These are phyloP conservation scores for Acanthis flammea DNA, from an alignment of 2,797 vertebrate genomes.

Conservation along the genomic window DNA sequence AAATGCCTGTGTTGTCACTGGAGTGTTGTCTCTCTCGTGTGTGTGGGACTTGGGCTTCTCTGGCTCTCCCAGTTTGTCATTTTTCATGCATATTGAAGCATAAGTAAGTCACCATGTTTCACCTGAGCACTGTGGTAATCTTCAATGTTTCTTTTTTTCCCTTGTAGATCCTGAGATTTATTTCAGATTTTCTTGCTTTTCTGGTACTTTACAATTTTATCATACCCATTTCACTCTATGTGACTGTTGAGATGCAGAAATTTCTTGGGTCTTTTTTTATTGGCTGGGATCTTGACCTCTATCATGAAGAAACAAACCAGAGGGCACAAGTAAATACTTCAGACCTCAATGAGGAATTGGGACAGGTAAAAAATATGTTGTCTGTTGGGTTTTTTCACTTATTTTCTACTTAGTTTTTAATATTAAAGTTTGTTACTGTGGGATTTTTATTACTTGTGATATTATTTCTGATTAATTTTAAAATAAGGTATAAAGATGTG, in stretches of 20 bases:
- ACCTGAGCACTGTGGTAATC: not conserved
- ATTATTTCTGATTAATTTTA: not conserved
- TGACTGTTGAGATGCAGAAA: conserved; percentile 99
- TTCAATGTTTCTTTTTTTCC: not conserved
- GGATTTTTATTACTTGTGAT: not conserved
- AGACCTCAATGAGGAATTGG: conserved; percentile 97
- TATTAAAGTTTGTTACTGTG: not conserved
- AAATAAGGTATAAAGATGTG: not conserved
- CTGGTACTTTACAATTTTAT: conserved; percentile 99
- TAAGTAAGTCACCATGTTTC: not conserved
- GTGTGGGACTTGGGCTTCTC: not conserved
- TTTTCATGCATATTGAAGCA: not conserved
- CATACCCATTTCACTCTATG: conserved; percentile 98
- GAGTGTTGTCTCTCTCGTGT: not conserved
- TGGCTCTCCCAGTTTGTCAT: not conserved
- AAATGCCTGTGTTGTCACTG: not conserved
- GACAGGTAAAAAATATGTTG: conserved; percentile 78
- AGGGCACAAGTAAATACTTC: conserved; percentile 98
- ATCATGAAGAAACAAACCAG: conserved; percentile 93
- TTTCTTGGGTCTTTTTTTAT: conserved; percentile 98
- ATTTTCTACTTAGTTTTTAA: not conserved
- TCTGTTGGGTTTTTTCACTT: not conserved
- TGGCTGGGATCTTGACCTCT: conserved; percentile 96
- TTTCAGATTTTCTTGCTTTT: conserved; percentile 98
- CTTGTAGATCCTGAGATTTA: conserved; percentile 91